Conservation (phyloP, 2,888 invertebrate species). For the Nymphalis urticae region DNA sequence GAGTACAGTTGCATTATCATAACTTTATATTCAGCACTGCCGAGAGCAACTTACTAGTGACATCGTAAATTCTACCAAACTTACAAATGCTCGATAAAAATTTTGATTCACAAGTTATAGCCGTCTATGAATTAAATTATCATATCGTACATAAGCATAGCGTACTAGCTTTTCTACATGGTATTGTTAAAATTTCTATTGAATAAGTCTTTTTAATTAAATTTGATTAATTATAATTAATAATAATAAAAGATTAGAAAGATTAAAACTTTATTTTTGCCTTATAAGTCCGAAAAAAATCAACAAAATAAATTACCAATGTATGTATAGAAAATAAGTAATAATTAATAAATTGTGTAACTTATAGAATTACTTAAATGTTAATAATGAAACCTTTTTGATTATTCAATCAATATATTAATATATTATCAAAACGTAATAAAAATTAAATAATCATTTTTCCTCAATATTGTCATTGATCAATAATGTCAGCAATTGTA, state of each 20-base stretch:
- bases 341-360: no score
- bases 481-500: not conserved
- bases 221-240: no score
- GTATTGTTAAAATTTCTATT: no score
- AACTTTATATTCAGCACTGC: slow-evolving; percentile 76
- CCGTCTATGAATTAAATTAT: slow-evolving; percentile 59
- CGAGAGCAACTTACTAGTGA: slow-evolving; percentile 70
- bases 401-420: not conserved
- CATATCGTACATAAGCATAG: slow-evolving; percentile 34
- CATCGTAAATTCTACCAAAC: slow-evolving; percentile 74
- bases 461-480: not conserved
- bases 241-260: no score
- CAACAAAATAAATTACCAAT: no score
- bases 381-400: no score
- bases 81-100: slow-evolving; percentile 72
- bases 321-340: no score
- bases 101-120: slow-evolving; percentile 71
- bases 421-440: not conserved
- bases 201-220: no score
- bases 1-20: slow-evolving; percentile 72
- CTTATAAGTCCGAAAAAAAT: no score
- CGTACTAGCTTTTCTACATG: not conserved
- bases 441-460: not conserved
- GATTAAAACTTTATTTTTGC: no score
- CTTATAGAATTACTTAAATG: no score